Evolutionary conservation across 2,888 invertebrate genomes (phyloP), one percentile per base, ranked within the genome.

Genomic region (Silvanus unidentatus): DNA sequence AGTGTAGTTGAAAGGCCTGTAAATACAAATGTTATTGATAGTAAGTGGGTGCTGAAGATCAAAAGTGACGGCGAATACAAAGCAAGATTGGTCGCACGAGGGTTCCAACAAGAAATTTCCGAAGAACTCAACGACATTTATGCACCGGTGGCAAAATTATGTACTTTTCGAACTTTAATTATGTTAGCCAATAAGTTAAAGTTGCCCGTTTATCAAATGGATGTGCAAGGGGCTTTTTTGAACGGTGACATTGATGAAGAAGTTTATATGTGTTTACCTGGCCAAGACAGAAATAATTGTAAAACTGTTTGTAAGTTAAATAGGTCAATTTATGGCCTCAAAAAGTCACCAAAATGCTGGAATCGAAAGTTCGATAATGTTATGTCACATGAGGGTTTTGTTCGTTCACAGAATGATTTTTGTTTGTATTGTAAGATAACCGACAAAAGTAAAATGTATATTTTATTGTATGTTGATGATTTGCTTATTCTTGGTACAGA

Each of bases 321-420:
- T 16, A 57, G 53, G 42, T 47, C 50, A 12, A 28, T 58, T 14
- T 59, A 58, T 51, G 57, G 58, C 0, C 42, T 57, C 6, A 52
- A 56, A 27, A 45, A 52, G 42, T 42, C 50, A 30, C 57, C 56
- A 16, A 46, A 41, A 50, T 48, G 46, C 41, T 58, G 57, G 57
- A 53, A 58, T 42, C 39, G 34, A 8, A 54, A 53, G 42, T 51
- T 55, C 47, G 38, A 55, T 45, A 29, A 30, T 28, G 39, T 49
- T 28, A 50, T 53, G 39, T 28, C 35, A 35, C 42, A 14, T 16
- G 6, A 39, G 11, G 45, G 44, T 28, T 56, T 53, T 49, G 32
- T 13, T 47, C 52, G 35, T 38, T 56, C 45, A 15, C 54, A 16
- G n/a, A n/a, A n/a, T n/a, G n/a, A n/a, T n/a, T n/a, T n/a, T n/a